These are phyloP conservation scores for Acrossocheilus fasciatus DNA, from an alignment of 2,797 vertebrate genomes.

Conservation along the genomic window DNA sequence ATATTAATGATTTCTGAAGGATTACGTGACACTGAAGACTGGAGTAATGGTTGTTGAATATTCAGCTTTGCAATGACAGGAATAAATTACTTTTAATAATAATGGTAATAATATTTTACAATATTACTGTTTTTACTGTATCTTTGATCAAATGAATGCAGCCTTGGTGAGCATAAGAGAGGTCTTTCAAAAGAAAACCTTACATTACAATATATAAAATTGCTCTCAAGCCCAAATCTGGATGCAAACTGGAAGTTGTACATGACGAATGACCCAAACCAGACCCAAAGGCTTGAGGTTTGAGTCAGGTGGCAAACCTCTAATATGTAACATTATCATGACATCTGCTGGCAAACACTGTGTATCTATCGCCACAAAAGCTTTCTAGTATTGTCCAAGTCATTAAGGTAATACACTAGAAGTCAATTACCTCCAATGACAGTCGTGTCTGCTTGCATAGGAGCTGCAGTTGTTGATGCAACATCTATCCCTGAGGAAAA, in stretches of 20 bases:
- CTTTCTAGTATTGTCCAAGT: background rate
- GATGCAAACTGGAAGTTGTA: background rate
- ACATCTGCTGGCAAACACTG: background rate
- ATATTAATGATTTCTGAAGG: background rate
- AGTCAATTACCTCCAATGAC: constrained; percentile 72
- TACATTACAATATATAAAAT: background rate
- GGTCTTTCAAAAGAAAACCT: background rate
- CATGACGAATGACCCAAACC: background rate
- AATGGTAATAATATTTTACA: background rate
- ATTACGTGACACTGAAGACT: background rate
- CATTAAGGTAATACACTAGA: background rate
- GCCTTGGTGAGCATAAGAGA: background rate
- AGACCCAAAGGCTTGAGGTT: background rate
- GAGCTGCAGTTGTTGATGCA: constrained; percentile 28
- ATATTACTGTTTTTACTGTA: background rate
- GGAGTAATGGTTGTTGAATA: background rate
- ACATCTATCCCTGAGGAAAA: constrained; percentile 63
- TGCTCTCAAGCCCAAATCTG: background rate
- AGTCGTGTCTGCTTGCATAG: constrained; percentile 5
- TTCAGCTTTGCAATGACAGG: background rate
- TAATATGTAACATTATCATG: background rate
- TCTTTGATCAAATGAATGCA: background rate
- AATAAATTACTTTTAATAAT: background rate
- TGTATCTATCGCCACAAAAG: background rate
- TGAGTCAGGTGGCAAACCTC: background rate